Evolutionary conservation across 1,140 invertebrate species (phyloP).

Genomic region (Leptinotarsa lineolata): DNA sequence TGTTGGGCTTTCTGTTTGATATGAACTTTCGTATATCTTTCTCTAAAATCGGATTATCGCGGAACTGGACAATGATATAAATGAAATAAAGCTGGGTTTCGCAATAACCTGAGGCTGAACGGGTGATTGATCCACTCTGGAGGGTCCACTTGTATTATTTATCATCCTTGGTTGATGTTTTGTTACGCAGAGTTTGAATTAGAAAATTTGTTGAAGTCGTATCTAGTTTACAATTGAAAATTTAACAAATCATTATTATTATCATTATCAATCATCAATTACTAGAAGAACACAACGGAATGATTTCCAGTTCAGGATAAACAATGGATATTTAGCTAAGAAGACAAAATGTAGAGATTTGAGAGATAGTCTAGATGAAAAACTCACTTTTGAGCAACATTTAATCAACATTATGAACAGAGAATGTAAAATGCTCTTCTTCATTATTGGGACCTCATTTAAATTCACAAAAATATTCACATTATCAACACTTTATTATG

Average conservation of each 20-base stretch:
- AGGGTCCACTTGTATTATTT: no score
- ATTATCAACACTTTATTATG: conserved; percentile 6
- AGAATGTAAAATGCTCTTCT: conserved; percentile 9
- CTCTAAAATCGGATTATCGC: neutral
- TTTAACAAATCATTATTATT: neutral
- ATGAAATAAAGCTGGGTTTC: no score
- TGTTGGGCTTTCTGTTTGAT: neutral
- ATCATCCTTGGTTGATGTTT: no score
- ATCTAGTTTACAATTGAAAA: no score
- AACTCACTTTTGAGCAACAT: conserved; percentile 22
- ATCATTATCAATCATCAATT: no score
- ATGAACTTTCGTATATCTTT: neutral
- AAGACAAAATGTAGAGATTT: conserved; percentile 13
- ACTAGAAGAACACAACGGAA: no score
- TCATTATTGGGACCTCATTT: conserved; percentile 4
- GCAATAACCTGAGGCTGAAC: no score
- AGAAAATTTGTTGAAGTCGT: no score
- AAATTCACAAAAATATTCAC: conserved; percentile 13
- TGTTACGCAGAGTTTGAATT: no score
- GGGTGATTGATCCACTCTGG: no score
- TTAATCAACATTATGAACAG: conserved; percentile 9
- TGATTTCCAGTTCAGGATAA: no score
- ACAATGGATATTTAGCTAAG: conserved; percentile 13
- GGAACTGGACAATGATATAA: neutral
- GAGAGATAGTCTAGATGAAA: neutral